phyloP scores from a whole-genome alignment of 2,113 vertebrate genomes.

The Platysternon megacephalum region DNA sequence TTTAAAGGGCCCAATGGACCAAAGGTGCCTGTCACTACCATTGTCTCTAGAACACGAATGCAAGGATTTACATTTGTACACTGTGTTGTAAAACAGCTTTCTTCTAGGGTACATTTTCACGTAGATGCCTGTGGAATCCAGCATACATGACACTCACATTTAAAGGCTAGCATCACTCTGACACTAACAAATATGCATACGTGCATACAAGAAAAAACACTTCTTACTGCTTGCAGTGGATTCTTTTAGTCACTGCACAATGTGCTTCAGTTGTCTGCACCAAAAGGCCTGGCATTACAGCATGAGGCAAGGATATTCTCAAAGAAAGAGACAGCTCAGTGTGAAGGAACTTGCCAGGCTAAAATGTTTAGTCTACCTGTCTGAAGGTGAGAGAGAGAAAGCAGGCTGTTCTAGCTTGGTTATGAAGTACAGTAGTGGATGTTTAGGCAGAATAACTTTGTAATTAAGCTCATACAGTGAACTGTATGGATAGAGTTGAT shows the following conservation, averaged over 20 bases:
- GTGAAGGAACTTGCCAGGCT: not conserved
- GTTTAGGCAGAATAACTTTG: slow-evolving; percentile 11
- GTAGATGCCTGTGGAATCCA: not conserved
- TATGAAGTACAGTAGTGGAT: not conserved
- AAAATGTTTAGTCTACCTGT: slow-evolving; percentile 56
- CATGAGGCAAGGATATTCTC: not conserved
- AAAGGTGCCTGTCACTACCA: not conserved
- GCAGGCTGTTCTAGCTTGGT: not conserved
- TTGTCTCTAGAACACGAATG: not conserved
- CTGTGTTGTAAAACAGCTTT: not conserved
- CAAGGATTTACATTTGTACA: not conserved
- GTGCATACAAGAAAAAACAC: not conserved
- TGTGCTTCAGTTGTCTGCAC: not conserved
- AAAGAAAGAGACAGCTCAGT: not conserved
- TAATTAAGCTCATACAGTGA: not conserved
- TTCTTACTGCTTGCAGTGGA: not conserved
- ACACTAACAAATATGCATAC: not conserved
- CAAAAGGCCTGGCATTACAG: not conserved
- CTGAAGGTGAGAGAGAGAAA: slow-evolving; percentile 8
- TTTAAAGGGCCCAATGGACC: not conserved
- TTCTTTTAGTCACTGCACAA: not conserved
- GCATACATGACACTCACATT: not conserved
- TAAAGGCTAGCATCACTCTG: not conserved
- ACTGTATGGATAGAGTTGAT: not conserved
- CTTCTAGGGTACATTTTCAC: not conserved